phyloP scores from a whole-genome alignment of 1,140 invertebrate species.

The Medauroidea extradentata region DNA sequence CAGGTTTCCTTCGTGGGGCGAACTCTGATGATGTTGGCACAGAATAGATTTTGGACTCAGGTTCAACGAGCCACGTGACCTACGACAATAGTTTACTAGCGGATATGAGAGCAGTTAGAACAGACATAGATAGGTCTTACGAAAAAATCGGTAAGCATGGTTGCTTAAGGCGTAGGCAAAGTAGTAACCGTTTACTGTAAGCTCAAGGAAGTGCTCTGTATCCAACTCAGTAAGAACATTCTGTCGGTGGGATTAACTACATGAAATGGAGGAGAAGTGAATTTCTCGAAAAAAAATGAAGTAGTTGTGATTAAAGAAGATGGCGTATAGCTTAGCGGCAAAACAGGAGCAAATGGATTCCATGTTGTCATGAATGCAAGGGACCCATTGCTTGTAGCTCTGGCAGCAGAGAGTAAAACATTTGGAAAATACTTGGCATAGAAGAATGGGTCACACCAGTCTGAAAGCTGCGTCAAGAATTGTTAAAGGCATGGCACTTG shows the following conservation, averaged over 20 bases:
- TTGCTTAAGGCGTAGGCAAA: not conserved
- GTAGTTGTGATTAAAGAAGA: no score
- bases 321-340: no score
- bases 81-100: not conserved
- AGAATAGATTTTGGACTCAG: conserved; percentile 3
- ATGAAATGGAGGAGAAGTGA: no score
- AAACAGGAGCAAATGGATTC: no score
- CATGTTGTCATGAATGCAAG: no score
- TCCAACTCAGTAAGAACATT: not conserved
- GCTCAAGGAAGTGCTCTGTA: not conserved
- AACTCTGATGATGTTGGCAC: not conserved
- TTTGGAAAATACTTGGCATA: no score
- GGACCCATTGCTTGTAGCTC: no score
- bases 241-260: not conserved
- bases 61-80: not conserved
- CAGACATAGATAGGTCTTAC: not conserved
- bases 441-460: no score
- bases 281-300: no score
- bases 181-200: not conserved
- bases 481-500: no score
- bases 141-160: not conserved
- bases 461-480: no score
- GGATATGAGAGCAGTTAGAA: not conserved
- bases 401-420: no score
- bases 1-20: not conserved